Conservation (phyloP, 2,888 invertebrate genomes). For the Troides helena region DNA sequence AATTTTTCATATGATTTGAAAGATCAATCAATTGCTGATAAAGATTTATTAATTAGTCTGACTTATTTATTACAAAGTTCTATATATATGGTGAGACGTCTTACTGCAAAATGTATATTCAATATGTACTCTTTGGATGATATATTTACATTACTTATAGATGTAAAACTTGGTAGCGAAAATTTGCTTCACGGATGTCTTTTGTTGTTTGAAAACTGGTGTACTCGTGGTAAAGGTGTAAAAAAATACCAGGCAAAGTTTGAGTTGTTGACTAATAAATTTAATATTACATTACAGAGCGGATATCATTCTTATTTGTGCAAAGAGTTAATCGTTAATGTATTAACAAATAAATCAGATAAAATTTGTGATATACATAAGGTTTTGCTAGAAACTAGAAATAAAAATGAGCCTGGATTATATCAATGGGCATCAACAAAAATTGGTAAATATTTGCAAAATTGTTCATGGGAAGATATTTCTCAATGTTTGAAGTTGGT, state of each 20-base stretch:
- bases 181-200: slow-evolving; percentile 65
- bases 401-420: slow-evolving; percentile 47
- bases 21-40: slow-evolving; percentile 38
- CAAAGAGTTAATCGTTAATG: slow-evolving; percentile 50
- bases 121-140: slow-evolving; percentile 59
- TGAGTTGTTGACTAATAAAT: slow-evolving; percentile 40
- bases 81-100: slow-evolving; percentile 65
- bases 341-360: slow-evolving; percentile 35
- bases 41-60: slow-evolving; percentile 49
- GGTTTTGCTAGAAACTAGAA: slow-evolving; percentile 44
- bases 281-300: slow-evolving; percentile 36
- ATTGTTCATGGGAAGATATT: slow-evolving; percentile 46
- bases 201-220: slow-evolving; percentile 49
- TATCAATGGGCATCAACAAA: slow-evolving; percentile 54
- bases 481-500: slow-evolving; percentile 45
- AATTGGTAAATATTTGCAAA: slow-evolving; percentile 45
- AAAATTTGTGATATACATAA: slow-evolving; percentile 39
- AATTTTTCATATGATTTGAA: slow-evolving; percentile 50
- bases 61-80: slow-evolving; percentile 62
- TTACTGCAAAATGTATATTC: slow-evolving; percentile 66
- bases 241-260: slow-evolving; percentile 35
- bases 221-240: slow-evolving; percentile 41
- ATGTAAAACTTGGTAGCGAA: slow-evolving; percentile 39
- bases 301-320: slow-evolving; percentile 54
- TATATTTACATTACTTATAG: slow-evolving; percentile 29